phyloP scores from a whole-genome alignment of 2,113 vertebrate species.

The Eublepharis macularius region DNA sequence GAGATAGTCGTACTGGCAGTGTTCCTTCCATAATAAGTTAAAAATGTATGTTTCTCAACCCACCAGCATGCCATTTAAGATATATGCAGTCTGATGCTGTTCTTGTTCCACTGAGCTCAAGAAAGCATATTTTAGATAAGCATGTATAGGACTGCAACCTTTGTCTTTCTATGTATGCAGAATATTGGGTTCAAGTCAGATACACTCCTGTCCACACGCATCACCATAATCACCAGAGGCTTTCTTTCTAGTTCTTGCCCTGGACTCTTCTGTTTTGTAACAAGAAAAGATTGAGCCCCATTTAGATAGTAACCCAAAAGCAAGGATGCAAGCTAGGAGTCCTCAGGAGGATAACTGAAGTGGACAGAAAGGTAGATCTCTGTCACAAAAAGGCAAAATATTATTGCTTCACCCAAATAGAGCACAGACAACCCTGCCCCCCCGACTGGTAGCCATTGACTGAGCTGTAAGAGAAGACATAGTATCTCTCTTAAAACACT shows the following conservation, averaged over 20 bases:
- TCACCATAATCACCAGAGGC: neutral
- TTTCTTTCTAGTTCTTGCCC: neutral
- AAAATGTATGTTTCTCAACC: neutral
- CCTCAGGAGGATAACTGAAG: neutral
- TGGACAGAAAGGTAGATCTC: neutral
- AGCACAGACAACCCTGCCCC: neutral
- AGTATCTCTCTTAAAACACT: neutral
- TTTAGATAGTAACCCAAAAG: neutral
- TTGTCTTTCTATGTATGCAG: neutral
- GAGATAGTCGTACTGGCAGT: neutral
- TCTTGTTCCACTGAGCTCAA: neutral
- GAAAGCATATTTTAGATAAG: neutral
- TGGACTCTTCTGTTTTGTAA: neutral
- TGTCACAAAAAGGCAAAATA: neutral
- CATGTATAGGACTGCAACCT: neutral
- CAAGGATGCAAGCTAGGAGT: neutral
- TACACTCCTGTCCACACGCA: neutral
- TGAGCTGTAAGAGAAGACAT: neutral
- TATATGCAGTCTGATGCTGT: neutral
- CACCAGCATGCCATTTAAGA: neutral
- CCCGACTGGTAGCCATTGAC: neutral
- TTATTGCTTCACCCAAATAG: neutral
- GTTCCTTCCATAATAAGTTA: slow-evolving; percentile 3
- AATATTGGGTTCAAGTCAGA: neutral
- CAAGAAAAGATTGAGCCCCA: neutral